Evolutionary conservation across 1,140 invertebrate species (phyloP), one percentile per base, ranked within the genome.

Genomic region (Tetramorium simillimum): DNA sequence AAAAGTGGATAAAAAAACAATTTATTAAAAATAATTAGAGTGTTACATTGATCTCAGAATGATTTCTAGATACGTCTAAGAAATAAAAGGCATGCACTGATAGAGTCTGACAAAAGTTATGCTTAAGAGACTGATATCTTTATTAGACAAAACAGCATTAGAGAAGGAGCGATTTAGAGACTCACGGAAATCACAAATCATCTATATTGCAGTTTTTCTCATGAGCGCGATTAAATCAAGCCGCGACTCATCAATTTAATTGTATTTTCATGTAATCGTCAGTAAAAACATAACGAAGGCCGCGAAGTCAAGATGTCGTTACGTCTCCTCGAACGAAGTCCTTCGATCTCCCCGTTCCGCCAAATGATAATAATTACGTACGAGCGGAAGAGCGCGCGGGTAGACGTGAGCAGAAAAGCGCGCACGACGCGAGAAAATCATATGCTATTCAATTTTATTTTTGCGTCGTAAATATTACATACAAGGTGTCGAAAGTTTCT

Each of bases 291-390:
- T 21, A n/a, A 40, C n/a, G 85, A 76, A 70, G 67, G 81, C 53
- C 77, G 51, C 14, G 63, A 73, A 86, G 77, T 53, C 82, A 69
- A 70, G 51, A 82, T 75, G 67, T 82, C 80, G 69, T 72, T 58
- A 51, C 18, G 80, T 73, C 78, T 82, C 51, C 40, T 82, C 80
- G 80, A 73, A 82, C 67, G 24, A 73, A 82, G 80, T 82, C 51
- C 80, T 73, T 82, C 80, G 37, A 40, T 51, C 78, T 56, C 24
- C 51, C 58, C 51, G 80, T 82, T 58, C 33, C 76, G 37, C 18
- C 18, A 73, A 53, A 82, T 82, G 51, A 73, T 58, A 72, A 72
- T 82, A 82, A 82, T 82, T 82, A 82, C 16, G 14, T 24, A n/a
- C 77, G 3, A 58, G 53, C 80, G 78, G 78, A 82, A 81, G 51